phyloP scores from a whole-genome alignment of 2,888 invertebrate genomes.

The Drosophila buzzatii region DNA sequence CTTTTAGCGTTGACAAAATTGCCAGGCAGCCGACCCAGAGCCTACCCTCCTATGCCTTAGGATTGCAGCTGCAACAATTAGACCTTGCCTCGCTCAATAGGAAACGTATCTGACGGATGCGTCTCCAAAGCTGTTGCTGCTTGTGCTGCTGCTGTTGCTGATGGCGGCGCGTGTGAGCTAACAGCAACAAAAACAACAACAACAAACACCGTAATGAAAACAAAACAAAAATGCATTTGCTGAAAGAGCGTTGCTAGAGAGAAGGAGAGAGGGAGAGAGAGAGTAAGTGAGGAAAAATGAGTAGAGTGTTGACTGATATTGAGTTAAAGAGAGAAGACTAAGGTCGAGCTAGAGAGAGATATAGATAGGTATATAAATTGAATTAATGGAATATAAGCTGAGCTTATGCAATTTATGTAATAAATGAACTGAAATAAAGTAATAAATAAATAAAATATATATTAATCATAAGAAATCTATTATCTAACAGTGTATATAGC shows the following conservation, averaged over 20 bases:
- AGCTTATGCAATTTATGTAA: neutral
- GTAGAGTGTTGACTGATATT: conserved; percentile 37
- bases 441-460: neutral
- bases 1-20: conserved; percentile 81
- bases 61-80: conserved; percentile 78
- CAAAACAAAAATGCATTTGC: conserved; percentile 33
- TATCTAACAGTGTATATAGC: too few relatives aligned
- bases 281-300: neutral
- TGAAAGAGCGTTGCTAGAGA: neutral
- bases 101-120: conserved; percentile 74
- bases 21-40: conserved; percentile 41
- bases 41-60: neutral
- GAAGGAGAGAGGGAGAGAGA: neutral
- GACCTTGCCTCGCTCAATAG: conserved; percentile 56
- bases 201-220: conserved; percentile 15
- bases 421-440: neutral
- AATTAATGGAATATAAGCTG: too few relatives aligned
- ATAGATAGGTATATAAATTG: too few relatives aligned
- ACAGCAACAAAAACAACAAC: conserved; percentile 52
- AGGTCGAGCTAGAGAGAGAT: neutral
- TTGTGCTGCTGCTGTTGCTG: conserved; percentile 15
- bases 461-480: neutral
- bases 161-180: conserved; percentile 64
- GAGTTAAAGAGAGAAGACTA: conserved; percentile 23
- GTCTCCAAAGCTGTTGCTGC: conserved; percentile 32